Conservation (phyloP, 2,113 vertebrate species). For the Cebidichthys violaceus region DNA sequence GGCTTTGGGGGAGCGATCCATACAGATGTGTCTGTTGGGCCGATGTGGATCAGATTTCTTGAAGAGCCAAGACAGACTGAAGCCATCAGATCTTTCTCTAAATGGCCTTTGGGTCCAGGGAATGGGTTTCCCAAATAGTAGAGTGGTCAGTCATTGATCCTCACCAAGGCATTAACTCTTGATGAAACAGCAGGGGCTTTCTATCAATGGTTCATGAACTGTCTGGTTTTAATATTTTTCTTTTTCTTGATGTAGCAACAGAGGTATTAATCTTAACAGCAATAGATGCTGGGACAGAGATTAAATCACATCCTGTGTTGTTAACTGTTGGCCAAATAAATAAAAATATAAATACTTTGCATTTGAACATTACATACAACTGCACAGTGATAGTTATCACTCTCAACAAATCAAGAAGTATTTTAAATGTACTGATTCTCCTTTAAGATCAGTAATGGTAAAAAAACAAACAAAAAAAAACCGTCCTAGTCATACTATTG, state of each 20-base stretch:
- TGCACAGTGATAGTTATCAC: neutral
- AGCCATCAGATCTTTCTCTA: conserved; percentile 73
- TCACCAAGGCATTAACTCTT: conserved; percentile 49
- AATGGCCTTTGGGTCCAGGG: conserved; percentile 63
- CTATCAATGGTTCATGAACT: conserved; percentile 44
- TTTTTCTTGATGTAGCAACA: neutral
- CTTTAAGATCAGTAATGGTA: neutral
- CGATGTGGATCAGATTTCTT: conserved; percentile 74
- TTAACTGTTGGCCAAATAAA: neutral
- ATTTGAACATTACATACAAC: neutral
- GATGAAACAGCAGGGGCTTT: conserved; percentile 53
- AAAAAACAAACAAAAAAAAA: neutral
- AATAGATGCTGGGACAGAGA: neutral
- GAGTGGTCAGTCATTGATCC: conserved; percentile 59
- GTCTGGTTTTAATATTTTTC: conserved; percentile 33
- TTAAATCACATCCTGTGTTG: neutral
- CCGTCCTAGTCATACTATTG: too few species aligned
- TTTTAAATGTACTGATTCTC: neutral
- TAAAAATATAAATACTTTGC: neutral
- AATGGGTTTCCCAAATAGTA: conserved; percentile 43
- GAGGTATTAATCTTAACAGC: neutral
- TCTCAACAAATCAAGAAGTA: neutral
- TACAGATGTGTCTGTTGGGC: conserved; percentile 76
- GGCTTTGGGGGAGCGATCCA: conserved; percentile 74
- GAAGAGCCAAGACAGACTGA: conserved; percentile 60